Evolutionary conservation across 37 sponge, comb jelly and placozoan genomes (phyloP).

Genomic region (Beroe ovata): DNA sequence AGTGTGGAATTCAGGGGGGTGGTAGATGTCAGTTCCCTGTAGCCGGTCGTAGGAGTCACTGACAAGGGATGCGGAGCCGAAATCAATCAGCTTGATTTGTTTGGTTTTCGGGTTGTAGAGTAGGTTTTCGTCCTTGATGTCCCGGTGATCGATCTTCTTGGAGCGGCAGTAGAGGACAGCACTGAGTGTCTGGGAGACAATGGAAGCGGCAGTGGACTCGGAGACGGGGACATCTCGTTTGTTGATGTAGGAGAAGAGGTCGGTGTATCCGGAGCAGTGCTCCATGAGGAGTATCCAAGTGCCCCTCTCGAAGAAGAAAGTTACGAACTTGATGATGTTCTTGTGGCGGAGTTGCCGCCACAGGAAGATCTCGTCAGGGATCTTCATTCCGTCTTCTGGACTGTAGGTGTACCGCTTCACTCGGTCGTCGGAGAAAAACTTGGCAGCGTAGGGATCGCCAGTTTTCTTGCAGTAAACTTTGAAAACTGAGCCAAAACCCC

Average conservation of each 20-base stretch:
- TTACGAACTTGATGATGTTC: conserved; percentile 39
- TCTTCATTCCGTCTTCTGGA: not conserved
- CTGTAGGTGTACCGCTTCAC: conserved; percentile 39
- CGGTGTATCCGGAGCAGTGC: conserved; percentile 53
- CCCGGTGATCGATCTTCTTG: conserved; percentile 40
- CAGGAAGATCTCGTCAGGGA: conserved; percentile 58
- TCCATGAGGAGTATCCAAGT: conserved; percentile 60
- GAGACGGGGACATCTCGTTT: not conserved
- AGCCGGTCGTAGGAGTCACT: conserved; percentile 8
- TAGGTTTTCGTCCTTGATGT: conserved; percentile 67
- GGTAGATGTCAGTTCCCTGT: conserved; percentile 67
- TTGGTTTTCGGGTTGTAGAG: conserved; percentile 57
- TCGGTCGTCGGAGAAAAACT: conserved; percentile 9
- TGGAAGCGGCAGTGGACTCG: conserved; percentile 13
- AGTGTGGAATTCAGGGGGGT: conserved; percentile 42
- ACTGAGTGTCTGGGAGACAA: not conserved
- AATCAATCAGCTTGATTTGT: conserved; percentile 39
- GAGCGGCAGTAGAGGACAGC: conserved; percentile 60
- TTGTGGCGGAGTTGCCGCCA: conserved; percentile 35
- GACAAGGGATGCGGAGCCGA: conserved; percentile 52
- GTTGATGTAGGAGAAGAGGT: conserved; percentile 65
- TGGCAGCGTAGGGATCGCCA: conserved; percentile 35
- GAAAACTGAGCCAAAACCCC: conserved; percentile 54
- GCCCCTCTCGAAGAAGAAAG: conserved; percentile 17
- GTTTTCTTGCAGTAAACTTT: not conserved